phyloP scores from a whole-genome alignment of 1,140 invertebrate species.

The Zaprionus capensis region DNA sequence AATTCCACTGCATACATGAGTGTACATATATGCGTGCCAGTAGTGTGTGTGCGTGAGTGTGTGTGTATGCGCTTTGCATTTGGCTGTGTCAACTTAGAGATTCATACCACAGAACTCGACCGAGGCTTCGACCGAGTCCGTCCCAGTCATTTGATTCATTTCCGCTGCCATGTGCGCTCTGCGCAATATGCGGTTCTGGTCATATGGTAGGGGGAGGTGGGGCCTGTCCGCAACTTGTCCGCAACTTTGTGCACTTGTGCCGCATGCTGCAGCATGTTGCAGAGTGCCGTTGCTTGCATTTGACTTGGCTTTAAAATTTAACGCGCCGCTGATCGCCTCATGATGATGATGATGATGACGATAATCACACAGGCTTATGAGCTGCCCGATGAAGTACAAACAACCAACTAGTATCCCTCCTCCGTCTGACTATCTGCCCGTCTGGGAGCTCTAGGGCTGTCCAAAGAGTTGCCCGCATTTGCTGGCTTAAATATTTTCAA shows the following conservation, averaged over 20 bases:
- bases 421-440: background rate
- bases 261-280: conserved; percentile 20
- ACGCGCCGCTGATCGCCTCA: conserved; percentile 26
- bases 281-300: conserved; percentile 5
- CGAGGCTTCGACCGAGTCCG: conserved; percentile 2
- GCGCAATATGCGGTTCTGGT: conserved; percentile 32
- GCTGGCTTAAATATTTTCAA: conserved; percentile 73
- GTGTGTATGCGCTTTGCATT: conserved; percentile 10
- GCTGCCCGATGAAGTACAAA: conserved; percentile 77
- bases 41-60: background rate
- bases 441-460: background rate
- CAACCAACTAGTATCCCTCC: conserved; percentile 51
- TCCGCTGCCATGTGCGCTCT: conserved; percentile 53
- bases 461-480: conserved; percentile 27
- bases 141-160: conserved; percentile 71
- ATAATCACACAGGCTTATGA: conserved; percentile 72
- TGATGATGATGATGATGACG: conserved; percentile 6
- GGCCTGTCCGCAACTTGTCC: conserved; percentile 51
- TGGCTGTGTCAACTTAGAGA: conserved; percentile 46
- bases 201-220: background rate
- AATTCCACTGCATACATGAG: conserved; percentile 56
- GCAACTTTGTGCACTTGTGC: conserved; percentile 28
- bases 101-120: conserved; percentile 33
- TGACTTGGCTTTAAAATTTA: conserved; percentile 64
- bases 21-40: background rate